Evolutionary conservation across 1,140 invertebrate species (phyloP).

Genomic region (Pseudomyrmex dendroicus): DNA sequence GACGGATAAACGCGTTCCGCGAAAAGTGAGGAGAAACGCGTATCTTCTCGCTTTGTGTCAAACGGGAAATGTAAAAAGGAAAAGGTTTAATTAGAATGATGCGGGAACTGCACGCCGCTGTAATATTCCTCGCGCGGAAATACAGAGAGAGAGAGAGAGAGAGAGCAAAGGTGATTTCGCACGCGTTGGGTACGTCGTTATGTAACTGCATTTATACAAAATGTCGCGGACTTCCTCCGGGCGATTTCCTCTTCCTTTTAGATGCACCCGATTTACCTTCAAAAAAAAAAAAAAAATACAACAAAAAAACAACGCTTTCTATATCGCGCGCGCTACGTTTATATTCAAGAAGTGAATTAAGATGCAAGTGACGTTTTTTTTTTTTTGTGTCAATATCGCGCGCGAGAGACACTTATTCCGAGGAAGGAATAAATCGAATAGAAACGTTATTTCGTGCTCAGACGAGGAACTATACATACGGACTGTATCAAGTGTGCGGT

Average conservation of each 20-base stretch:
- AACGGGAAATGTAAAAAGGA: constrained; percentile 17
- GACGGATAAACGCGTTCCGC: not conserved
- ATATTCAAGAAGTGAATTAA: constrained; percentile 34
- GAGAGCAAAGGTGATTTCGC: constrained; percentile 51
- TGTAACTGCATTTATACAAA: constrained; percentile 45
- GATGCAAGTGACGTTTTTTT: not conserved
- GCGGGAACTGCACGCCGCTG: constrained; percentile 28
- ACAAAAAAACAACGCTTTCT: not conserved
- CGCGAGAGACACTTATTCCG: not conserved
- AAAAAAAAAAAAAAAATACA: not conserved
- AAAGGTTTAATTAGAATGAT: constrained; percentile 54
- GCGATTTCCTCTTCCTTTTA: not conserved
- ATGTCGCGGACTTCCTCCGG: constrained; percentile 17
- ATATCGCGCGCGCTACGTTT: too few relatives aligned
- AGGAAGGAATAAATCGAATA: constrained; percentile 28
- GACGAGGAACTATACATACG: not conserved
- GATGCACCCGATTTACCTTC: not conserved
- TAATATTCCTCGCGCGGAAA: constrained; percentile 40
- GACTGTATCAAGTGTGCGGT: constrained; percentile 14
- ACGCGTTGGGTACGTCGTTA: constrained; percentile 16
- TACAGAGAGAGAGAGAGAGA: constrained; percentile 21
- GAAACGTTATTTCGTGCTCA: not conserved
- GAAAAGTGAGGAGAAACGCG: not conserved
- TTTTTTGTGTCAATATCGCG: not conserved
- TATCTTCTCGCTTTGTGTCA: not conserved